Base-by-base conservation (phyloP, 2,113 vertebrate species). In the Xiphophorus couchianus region DNA sequence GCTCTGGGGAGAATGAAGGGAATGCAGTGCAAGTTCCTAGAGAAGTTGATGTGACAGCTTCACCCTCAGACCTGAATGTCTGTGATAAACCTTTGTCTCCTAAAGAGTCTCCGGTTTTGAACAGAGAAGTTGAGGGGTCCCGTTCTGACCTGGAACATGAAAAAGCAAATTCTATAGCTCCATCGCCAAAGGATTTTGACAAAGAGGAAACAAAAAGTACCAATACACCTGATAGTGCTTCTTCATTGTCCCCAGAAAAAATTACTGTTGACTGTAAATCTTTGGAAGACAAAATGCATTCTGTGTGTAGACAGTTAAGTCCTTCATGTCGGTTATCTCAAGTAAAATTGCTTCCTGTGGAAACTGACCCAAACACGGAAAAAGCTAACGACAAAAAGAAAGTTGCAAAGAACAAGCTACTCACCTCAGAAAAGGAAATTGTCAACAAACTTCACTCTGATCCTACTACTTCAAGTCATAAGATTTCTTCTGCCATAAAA, bases 241-340 rank as follows among this genome's bases (percentile, higher is more conserved):
- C 14, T 66, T 42, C 77, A 10, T n/a, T 37, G 35, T 62, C 35
- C 13, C 13, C 54, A 67, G 73, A 78, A 27, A 74, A 22, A 5
- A 35, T 48, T 5, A 72, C 44, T 29, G 11, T 72, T 7, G 66
- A 71, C 30, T 63, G 15, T 64, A 27, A 83, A 22, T n/a, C 71
- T 73, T 13, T 82, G 10, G 65, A 78, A 30, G 71, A 80, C 71
- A 86, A 66, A 27, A 3, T 4, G 27, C 77, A 83, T 73, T 80
- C 62, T 13, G 12, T 74, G 10, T 89, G 84, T 60, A 77, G 60
- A 19, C 35, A 12, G 15, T 44, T 76, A n/a, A 88, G 82, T 80
- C 78, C 73, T 8, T 22, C n/a, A 3, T 82, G 82, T 66, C 58
- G 78, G n/a, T 66, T 65, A 14, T 64, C 87, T 12, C 37, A 67